A percentile compares a stretch with the other conserved stretches of the same genome.
Conservation (phyloP, 2,797 vertebrate species). For the Mus minutoides region DNA sequence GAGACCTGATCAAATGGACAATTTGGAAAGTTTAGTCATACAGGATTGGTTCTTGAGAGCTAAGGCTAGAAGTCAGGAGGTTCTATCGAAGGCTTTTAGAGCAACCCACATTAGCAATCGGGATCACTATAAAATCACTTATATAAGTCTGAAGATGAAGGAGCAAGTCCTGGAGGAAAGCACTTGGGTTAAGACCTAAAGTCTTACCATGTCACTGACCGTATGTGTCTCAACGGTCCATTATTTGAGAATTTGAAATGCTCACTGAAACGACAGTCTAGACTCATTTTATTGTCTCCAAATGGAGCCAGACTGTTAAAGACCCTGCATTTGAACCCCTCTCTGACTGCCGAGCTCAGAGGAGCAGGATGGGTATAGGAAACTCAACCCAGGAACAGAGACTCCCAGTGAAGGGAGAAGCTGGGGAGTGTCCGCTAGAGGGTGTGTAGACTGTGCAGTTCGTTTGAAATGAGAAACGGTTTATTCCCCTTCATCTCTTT, state of each 20-base stretch:
- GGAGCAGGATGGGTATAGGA: neutral
- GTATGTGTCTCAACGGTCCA: neutral
- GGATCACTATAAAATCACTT: neutral
- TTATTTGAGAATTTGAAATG: constrained; percentile 7
- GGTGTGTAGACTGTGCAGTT: neutral
- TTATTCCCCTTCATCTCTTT: neutral
- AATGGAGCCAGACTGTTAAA: neutral
- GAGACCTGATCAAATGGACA: neutral
- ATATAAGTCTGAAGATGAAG: constrained; percentile 23
- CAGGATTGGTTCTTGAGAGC: neutral
- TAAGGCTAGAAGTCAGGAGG: neutral
- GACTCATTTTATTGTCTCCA: neutral
- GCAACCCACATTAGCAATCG: neutral
- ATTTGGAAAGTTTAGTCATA: neutral
- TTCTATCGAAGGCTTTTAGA: neutral
- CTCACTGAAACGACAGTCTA: neutral
- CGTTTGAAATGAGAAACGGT: constrained; percentile 41
- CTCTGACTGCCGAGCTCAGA: neutral
- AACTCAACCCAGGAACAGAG: neutral
- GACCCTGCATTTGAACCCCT: neutral
- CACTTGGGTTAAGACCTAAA: neutral
- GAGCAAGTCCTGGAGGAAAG: neutral
- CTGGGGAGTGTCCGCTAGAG: neutral
- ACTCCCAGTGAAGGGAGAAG: neutral
- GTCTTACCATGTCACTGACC: neutral